Evolutionary conservation across 1,140 invertebrate species (phyloP).

Genomic region (Sycobia sp.): DNA sequence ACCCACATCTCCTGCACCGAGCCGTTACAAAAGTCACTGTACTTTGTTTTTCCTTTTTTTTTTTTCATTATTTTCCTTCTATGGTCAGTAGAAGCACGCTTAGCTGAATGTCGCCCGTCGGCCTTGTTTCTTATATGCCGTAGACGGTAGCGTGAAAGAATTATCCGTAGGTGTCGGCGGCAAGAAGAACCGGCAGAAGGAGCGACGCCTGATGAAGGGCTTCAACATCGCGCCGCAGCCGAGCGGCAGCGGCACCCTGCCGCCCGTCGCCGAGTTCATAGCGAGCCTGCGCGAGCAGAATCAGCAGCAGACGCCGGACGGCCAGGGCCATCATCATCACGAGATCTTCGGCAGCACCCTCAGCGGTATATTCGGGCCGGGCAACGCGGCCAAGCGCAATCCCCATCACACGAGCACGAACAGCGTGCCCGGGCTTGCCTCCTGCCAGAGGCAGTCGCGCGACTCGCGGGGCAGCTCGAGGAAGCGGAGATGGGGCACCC

Average conservation of each 20-base stretch:
- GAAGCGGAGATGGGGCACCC: constrained; percentile 69
- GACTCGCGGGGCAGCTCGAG: constrained; percentile 45
- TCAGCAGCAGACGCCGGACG: constrained; percentile 53
- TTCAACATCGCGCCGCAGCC: constrained; percentile 84
- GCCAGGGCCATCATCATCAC: constrained; percentile 37
- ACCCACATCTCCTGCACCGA: too few species aligned
- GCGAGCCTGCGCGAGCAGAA: constrained; percentile 68
- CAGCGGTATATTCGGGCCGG: constrained; percentile 55
- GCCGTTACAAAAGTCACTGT: too few species aligned
- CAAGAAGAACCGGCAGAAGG: constrained; percentile 92
- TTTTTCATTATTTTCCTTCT: neutral
- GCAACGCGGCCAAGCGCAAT: constrained; percentile 59
- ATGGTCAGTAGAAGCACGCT: constrained; percentile 35
- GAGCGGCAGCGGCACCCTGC: constrained; percentile 63
- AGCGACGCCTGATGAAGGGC: constrained; percentile 90
- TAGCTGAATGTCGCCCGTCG: constrained; percentile 38
- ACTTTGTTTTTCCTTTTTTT: neutral
- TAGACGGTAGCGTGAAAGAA: constrained; percentile 57
- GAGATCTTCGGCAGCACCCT: constrained; percentile 59
- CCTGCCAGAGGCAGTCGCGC: constrained; percentile 50
- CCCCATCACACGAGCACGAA: constrained; percentile 70
- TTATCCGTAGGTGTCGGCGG: constrained; percentile 78
- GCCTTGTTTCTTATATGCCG: constrained; percentile 42
- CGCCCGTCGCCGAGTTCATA: constrained; percentile 77
- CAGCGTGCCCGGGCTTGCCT: constrained; percentile 54